Conservation (phyloP, 2,797 vertebrate species). For the Falco cherrug region DNA sequence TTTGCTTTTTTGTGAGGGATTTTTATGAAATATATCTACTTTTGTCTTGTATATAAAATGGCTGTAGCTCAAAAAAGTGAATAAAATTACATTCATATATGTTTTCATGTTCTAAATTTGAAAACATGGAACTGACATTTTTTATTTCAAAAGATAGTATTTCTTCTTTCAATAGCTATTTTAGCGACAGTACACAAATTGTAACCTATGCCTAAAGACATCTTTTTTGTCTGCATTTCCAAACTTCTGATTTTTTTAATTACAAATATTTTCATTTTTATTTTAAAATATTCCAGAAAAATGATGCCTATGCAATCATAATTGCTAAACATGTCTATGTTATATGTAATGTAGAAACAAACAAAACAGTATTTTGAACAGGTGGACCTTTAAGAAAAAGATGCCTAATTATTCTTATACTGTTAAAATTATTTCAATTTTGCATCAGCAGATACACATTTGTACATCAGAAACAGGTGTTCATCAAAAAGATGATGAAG, state of each 20-base stretch:
- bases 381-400: conserved; percentile 86
- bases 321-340: background rate
- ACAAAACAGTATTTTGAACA: conserved; percentile 83
- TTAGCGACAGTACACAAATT: background rate
- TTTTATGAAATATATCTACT: background rate
- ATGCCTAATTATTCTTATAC: conserved; percentile 91
- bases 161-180: background rate
- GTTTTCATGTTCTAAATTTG: background rate
- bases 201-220: background rate
- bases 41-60: background rate
- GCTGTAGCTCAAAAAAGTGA: background rate
- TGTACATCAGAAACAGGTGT: conserved; percentile 90
- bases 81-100: background rate
- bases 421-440: conserved; percentile 86
- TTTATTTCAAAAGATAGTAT: background rate
- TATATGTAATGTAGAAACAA: conserved; percentile 31
- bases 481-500: conserved; percentile 81
- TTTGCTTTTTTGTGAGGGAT: background rate
- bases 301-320: background rate
- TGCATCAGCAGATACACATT: conserved; percentile 83
- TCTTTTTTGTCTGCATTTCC: background rate
- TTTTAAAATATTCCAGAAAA: conserved; percentile 3
- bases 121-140: background rate
- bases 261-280: conserved; percentile 12
- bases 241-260: background rate